Evolutionary conservation across 1,140 invertebrate species (phyloP).

Genomic region (Aphaenogaster floridana): DNA sequence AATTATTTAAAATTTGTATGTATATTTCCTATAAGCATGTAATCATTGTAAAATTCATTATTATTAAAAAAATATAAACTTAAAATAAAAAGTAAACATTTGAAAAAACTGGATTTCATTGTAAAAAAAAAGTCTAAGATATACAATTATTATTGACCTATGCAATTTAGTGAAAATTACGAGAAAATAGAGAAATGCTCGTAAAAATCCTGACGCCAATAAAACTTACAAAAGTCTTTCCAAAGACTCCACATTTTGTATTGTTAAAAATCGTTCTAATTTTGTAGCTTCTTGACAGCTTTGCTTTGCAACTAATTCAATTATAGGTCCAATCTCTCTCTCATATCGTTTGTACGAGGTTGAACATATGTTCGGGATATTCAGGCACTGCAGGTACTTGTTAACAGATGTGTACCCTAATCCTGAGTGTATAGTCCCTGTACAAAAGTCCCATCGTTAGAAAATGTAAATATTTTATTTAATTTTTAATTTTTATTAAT

Average conservation of each 20-base stretch:
- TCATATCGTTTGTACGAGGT: background rate
- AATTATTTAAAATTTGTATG: too few relatives aligned
- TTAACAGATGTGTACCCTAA: background rate
- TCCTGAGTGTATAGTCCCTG: background rate
- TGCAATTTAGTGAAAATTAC: background rate
- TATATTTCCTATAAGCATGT: too few relatives aligned
- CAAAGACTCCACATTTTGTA: background rate
- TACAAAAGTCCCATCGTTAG: background rate
- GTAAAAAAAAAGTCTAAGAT: too few relatives aligned
- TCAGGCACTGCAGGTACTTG: background rate
- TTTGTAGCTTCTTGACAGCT: background rate
- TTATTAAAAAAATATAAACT: background rate
- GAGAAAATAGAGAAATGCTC: background rate
- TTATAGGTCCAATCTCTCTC: background rate
- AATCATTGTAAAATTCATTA: background rate
- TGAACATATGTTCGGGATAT: background rate
- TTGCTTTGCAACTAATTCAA: background rate
- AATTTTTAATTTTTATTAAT: conserved; percentile 5
- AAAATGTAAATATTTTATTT: conserved; percentile 3
- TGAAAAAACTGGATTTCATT: too few relatives aligned
- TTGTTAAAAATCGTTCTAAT: background rate
- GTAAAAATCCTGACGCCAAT: conserved; percentile 5
- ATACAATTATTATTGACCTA: background rate
- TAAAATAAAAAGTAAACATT: background rate
- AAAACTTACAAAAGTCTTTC: background rate